Percentiles rank a stretch among this genome's conserved stretches.
Conservation (phyloP, 35 echinoderm and acorn worm species). For the Lytechinus variegatus region DNA sequence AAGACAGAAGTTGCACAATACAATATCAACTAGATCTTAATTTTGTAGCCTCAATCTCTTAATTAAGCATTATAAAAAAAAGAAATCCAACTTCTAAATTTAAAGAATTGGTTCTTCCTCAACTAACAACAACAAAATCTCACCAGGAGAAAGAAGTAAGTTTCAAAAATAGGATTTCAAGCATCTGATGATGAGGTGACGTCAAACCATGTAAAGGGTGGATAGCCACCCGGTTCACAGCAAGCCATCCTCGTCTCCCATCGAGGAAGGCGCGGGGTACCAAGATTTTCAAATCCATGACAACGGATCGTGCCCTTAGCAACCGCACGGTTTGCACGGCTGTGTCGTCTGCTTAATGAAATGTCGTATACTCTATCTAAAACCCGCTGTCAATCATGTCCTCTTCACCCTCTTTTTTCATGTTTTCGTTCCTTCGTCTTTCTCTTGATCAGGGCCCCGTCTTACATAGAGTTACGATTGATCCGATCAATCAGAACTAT, state of each 20-base stretch:
- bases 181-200: not conserved
- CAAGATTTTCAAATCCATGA: slow-evolving; percentile 40
- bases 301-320: slow-evolving; percentile 28
- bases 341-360: slow-evolving; percentile 25
- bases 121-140: not conserved
- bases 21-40: not conserved
- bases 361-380: not conserved
- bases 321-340: slow-evolving; percentile 22
- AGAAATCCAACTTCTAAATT: not conserved
- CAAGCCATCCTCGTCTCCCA: not conserved
- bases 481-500: no score
- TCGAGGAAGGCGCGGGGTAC: not conserved
- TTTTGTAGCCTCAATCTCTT: not conserved
- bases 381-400: not conserved
- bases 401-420: not conserved
- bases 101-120: not conserved
- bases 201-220: not conserved
- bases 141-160: not conserved
- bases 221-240: not conserved
- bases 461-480: no score
- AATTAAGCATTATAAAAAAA: not conserved
- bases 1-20: not conserved
- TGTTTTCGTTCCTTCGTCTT: not conserved
- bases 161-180: not conserved
- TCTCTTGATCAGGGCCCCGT: not conserved